Conservation (phyloP, 2,113 vertebrate genomes). For the Hystrix cristata region DNA sequence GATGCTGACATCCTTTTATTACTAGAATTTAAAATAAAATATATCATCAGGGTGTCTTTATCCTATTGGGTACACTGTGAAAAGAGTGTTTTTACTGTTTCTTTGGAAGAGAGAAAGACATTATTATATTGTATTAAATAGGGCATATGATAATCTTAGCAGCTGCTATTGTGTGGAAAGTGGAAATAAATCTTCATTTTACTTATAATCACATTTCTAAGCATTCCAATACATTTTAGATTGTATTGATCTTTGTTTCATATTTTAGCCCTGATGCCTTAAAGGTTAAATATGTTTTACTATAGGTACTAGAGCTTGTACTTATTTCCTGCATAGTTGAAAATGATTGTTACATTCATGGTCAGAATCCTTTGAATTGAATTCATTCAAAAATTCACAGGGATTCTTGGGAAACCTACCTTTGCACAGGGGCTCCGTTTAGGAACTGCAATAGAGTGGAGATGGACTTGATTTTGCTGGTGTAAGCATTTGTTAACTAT, state of each 20-base stretch:
- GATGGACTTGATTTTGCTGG: not conserved
- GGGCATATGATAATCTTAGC: not conserved
- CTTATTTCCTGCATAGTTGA: not conserved
- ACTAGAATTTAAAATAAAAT: conserved; percentile 71
- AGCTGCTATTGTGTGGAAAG: not conserved
- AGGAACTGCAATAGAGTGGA: not conserved
- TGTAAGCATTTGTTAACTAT: not conserved
- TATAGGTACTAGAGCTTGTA: not conserved
- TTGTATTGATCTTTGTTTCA: not conserved
- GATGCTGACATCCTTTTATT: conserved; percentile 78
- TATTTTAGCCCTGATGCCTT: not conserved
- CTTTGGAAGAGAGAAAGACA: conserved; percentile 45
- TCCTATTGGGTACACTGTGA: not conserved
- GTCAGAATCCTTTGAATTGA: not conserved
- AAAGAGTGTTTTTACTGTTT: conserved; percentile 15
- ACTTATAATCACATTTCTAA: conserved; percentile 47
- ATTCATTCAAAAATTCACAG: conserved; percentile 47
- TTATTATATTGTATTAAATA: conserved; percentile 54
- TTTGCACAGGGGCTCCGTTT: not conserved
- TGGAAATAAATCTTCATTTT: conserved; percentile 56
- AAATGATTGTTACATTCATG: not conserved
- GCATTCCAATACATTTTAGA: conserved; percentile 47
- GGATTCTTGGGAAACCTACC: not conserved
- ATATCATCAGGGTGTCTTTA: conserved; percentile 63
- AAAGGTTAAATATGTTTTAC: conserved; percentile 48